Evolutionary conservation across 2,888 invertebrate species (phyloP).

Genomic region (Trachelus stipa): DNA sequence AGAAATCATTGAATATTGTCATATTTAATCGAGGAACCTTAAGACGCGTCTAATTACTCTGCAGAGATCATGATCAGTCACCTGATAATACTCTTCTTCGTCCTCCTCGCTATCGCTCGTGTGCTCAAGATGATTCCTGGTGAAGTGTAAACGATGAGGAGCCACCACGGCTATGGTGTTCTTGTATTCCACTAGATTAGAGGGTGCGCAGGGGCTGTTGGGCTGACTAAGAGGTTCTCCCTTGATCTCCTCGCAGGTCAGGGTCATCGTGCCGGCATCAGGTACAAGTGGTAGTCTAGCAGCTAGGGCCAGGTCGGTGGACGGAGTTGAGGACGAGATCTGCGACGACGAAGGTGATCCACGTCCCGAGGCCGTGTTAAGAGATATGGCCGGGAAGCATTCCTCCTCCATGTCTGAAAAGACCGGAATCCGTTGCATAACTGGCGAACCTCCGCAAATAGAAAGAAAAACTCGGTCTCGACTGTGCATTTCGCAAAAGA

Average conservation of each 20-base stretch:
- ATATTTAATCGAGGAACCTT: not conserved
- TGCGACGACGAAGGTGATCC: constrained; percentile 41
- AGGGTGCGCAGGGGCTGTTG: constrained; percentile 78
- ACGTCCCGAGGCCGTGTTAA: constrained; percentile 71
- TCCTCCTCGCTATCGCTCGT: constrained; percentile 61
- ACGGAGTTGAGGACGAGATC: constrained; percentile 20
- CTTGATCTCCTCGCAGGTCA: constrained; percentile 71
- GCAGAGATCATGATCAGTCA: constrained; percentile 18
- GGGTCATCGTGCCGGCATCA: constrained; percentile 52
- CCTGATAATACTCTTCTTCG: constrained; percentile 59
- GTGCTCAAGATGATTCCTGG: constrained; percentile 41
- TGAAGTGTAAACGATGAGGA: constrained; percentile 53
- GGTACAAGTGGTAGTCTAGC: not conserved
- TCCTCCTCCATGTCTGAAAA: constrained; percentile 88
- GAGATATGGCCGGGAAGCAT: constrained; percentile 85
- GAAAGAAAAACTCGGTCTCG: not conserved
- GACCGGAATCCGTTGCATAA: not conserved
- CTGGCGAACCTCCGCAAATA: not conserved
- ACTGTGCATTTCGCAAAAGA: not conserved
- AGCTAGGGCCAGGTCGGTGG: constrained; percentile 25
- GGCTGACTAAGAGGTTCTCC: constrained; percentile 83
- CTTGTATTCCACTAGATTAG: constrained; percentile 45
- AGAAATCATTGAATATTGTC: not conserved
- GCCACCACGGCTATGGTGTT: constrained; percentile 52
- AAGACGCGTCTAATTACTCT: not conserved